Evolutionary conservation across 2,113 vertebrate genomes (phyloP), one percentile per base, ranked within the genome.

Genomic region (Brachypteracias leptosomus): DNA sequence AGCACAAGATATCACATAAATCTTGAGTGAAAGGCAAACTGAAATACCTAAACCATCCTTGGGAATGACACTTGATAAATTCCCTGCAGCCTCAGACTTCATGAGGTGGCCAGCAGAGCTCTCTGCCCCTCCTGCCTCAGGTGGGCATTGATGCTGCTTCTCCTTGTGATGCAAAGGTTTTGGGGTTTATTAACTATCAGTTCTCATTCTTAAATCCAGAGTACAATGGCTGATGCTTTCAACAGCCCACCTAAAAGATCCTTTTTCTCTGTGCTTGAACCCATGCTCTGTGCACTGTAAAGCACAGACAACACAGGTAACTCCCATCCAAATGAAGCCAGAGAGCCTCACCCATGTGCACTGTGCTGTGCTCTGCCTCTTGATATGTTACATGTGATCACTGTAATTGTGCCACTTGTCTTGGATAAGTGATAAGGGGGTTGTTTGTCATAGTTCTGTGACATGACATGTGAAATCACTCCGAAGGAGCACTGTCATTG

Each of bases 31-130:
- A 73, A 77, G 36, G 19, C 22, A 91, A 80, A 46, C 46, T 10
- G 46, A 71, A 28, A 70, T 31, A 65, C 24, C 18, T 26, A 51
- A 79, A 75, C 22, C 13, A 25, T 6, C 28, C 16, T 20, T 75
- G 38, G 19, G 57, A 33, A 19, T 83, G 77, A 19, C 16, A 61
- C 13, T 25, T 21, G 10, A 7, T 44, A 38, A 70, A 63, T 40
- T 4, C 35, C 78, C 59, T 2, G 1, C 18, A 61, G 72, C 17
- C 49, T 42, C 63, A 36, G 36, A 25, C 0, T 2, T 17, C 0
- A 0, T 1, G 14, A 42, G 28, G 20, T 52, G 20, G 5, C 3
- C 3, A 20, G 65, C n/a, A 58, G 61, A 54, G 17, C 33, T 47
- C 61, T 68, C 54, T 79, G 74, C 26, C 46, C 51, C 26, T 62